These are phyloP conservation scores for Rhinolophus ferrumequinum DNA, from an alignment of 2,113 vertebrate species.

Conservation along the genomic window DNA sequence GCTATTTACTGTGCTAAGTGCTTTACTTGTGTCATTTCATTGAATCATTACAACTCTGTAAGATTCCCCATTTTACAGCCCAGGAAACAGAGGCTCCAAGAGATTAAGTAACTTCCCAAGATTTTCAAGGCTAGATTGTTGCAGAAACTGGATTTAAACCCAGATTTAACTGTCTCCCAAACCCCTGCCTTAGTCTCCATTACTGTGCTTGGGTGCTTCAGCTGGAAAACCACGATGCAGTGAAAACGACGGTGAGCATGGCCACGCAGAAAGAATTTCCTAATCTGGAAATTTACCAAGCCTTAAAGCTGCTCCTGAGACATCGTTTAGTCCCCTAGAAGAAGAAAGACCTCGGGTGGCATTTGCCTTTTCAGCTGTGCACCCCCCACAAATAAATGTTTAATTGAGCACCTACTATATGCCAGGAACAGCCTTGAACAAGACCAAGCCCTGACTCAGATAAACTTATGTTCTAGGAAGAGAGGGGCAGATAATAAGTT, in stretches of 20 bases:
- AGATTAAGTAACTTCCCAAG: neutral
- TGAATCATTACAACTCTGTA: neutral
- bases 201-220: neutral
- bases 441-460: neutral
- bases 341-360: neutral
- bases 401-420: neutral
- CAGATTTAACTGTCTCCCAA: neutral
- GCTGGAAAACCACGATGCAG: neutral
- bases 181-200: neutral
- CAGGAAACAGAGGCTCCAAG: neutral
- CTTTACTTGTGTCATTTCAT: neutral
- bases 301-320: neutral
- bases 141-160: neutral
- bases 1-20: accelerated
- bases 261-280: neutral
- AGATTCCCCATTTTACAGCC: neutral
- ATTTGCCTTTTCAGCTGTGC: neutral
- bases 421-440: neutral
- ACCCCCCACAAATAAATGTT: neutral
- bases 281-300: neutral
- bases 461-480: neutral
- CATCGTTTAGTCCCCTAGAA: neutral
- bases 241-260: neutral
- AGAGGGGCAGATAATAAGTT: too few species aligned
- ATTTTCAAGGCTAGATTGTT: neutral